Evolutionary conservation across 2,113 vertebrate species (phyloP).

Genomic region (Phrynocephalus versicolor): DNA sequence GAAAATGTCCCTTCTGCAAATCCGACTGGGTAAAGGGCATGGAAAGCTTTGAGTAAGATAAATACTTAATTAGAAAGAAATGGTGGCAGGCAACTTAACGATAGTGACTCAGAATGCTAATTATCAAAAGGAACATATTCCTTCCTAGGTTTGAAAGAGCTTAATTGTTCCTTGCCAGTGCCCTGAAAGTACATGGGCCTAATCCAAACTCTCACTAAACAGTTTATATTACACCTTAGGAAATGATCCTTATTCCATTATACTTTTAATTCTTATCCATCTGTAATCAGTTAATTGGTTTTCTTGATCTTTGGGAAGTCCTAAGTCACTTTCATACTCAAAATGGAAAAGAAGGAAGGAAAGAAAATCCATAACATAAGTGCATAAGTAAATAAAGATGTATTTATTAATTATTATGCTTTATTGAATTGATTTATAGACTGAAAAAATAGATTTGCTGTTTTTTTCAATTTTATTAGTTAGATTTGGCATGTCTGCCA

Average conservation of each 20-base stretch:
- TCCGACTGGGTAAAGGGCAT: not conserved
- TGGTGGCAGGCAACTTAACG: not conserved
- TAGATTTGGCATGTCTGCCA: no score
- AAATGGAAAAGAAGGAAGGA: not conserved
- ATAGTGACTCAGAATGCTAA: not conserved
- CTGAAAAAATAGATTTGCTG: no score
- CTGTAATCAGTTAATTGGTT: slow-evolving; percentile 71
- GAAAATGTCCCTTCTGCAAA: not conserved
- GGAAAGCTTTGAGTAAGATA: not conserved
- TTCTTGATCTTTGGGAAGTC: slow-evolving; percentile 50
- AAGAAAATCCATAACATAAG: no score
- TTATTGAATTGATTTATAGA: no score
- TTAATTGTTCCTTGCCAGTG: slow-evolving; percentile 49
- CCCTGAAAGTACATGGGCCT: slow-evolving; percentile 63
- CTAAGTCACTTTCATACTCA: slow-evolving; percentile 45
- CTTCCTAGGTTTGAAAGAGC: slow-evolving; percentile 36
- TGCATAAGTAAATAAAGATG: no score
- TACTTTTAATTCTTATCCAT: slow-evolving; percentile 64
- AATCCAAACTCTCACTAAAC: slow-evolving; percentile 20
- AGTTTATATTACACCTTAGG: slow-evolving; percentile 45
- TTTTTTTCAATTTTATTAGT: no score
- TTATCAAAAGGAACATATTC: not conserved
- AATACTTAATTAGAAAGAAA: not conserved
- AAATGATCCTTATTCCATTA: slow-evolving; percentile 45
- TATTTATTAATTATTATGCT: no score